Evolutionary conservation across 1,140 invertebrate species (phyloP), one percentile per base, ranked within the genome.

Genomic region (Patella vulgata): DNA sequence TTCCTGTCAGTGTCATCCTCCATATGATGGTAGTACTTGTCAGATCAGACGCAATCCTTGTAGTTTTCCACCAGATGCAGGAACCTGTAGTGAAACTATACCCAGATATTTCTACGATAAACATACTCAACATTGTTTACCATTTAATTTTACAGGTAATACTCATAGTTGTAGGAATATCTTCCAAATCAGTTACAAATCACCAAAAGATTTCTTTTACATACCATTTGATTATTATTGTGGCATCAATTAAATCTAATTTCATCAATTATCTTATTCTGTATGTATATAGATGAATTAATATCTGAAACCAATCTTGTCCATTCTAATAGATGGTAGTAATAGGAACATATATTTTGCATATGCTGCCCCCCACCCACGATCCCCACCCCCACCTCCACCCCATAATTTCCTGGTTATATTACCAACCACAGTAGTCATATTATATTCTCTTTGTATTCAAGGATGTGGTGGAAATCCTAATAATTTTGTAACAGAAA

Each of bases 401-500:
- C n/a, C n/a, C n/a, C n/a, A n/a, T n/a, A n/a, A n/a, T n/a, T n/a
- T n/a, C n/a, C n/a, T n/a, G n/a, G n/a, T n/a, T n/a, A n/a, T n/a
- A n/a, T n/a, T n/a, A n/a, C n/a, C n/a, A n/a, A n/a, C n/a, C n/a
- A n/a, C n/a, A n/a, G n/a, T n/a, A n/a, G n/a, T n/a, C n/a, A n/a
- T n/a, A n/a, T n/a, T n/a, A n/a, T n/a, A n/a, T n/a, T n/a, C n/a
- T n/a, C n/a, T n/a, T n/a, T 63, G 31, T 28, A 47, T 59, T 63
- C 0, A 46, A 81, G 84, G 84, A 25, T 80, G 83, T 70, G 80
- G 79, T 43, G 84, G 84, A 43, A 85, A 86, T 62, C 71, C 80
- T 9, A 86, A 86, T 77, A 86, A 86, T 67, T 86, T 83, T 63
- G 62, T 78, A 47, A 75, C 73, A 17, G 46, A 78, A 28, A 66